A percentile compares a stretch with the other conserved stretches of the same genome.
These are phyloP conservation scores for Celastrina argiolus DNA, from an alignment of 2,888 invertebrate species.

Conservation along the genomic window DNA sequence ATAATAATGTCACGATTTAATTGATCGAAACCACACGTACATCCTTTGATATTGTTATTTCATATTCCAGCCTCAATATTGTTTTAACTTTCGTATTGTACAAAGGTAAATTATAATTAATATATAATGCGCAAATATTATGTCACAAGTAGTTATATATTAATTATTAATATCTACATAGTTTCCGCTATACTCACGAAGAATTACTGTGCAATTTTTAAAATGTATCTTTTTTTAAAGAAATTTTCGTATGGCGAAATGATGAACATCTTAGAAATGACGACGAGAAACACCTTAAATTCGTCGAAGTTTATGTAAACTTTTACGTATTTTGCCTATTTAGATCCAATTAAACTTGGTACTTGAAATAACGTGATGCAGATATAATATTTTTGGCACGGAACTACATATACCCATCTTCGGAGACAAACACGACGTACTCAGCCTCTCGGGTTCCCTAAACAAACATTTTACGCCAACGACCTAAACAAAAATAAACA, in stretches of 20 bases:
- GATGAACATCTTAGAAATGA: too few species aligned
- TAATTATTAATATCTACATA: too few species aligned
- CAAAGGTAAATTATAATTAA: neutral
- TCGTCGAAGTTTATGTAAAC: too few species aligned
- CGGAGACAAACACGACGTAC: neutral
- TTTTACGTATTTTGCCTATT: too few species aligned
- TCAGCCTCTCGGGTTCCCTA: neutral
- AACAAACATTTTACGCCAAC: neutral
- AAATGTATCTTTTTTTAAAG: too few species aligned
- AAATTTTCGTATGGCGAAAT: too few species aligned
- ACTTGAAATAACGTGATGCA: neutral
- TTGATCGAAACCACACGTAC: neutral
- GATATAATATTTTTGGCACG: neutral
- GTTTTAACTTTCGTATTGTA: neutral
- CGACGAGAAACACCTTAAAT: too few species aligned
- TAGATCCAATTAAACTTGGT: too few species aligned
- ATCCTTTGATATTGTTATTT: neutral
- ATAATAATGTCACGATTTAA: neutral
- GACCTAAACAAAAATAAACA: too few species aligned
- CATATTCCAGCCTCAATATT: neutral
- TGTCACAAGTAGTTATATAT: too few species aligned
- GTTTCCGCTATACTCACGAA: too few species aligned
- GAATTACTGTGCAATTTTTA: too few species aligned
- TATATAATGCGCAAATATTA: neutral
- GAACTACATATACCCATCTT: neutral